Evolutionary conservation across 1,140 invertebrate species (phyloP), one percentile per base, ranked within the genome.

Genomic region (Coenobita brevimanus): DNA sequence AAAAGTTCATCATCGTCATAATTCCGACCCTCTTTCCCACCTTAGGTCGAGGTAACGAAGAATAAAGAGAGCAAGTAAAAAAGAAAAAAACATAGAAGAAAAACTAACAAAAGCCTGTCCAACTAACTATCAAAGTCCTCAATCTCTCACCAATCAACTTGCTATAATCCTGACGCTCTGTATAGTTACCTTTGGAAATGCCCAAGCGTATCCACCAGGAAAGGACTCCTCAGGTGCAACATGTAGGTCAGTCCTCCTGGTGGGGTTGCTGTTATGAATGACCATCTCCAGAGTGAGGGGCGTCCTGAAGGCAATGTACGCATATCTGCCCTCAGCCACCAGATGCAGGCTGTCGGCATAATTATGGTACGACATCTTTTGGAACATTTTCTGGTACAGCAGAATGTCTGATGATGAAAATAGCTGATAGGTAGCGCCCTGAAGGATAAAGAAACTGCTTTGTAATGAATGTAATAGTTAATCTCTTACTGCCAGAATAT

Each of bases 201-300:
- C 84, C 89, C 89, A 90, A 21, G 67, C 89, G n/a, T 90, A 90
- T 21, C 89, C 84, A 36, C 89, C 89, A 21, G 89, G 89, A 33
- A 90, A 90, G 50, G 88, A 88, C 24, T 87, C 82, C 38, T 90
- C 84, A 0, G 54, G 46, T 10, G 89, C 84, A n/a, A 90, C 81
- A 60, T 90, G 89, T n/a, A 90, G 41, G 57, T 83, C 46, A 1
- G 89, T 87, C 43, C 83, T 24, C 15, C 89, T 85, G 27, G 15
- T 79, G 10, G 41, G 21, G 38, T 73, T 82, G n/a, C 84, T 90
- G 80, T 78, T 88, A 30, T 90, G 38, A 0, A 85, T 78, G 33
- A 30, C 62, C 10, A 90, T 81, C 33, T 88, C 79, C 46, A 41
- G 87, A n/a, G 87, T 46, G 0, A 90, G 50, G 80, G 87, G 87